Conservation (phyloP, 2,113 vertebrate genomes). For the Lophochroa leadbeateri region DNA sequence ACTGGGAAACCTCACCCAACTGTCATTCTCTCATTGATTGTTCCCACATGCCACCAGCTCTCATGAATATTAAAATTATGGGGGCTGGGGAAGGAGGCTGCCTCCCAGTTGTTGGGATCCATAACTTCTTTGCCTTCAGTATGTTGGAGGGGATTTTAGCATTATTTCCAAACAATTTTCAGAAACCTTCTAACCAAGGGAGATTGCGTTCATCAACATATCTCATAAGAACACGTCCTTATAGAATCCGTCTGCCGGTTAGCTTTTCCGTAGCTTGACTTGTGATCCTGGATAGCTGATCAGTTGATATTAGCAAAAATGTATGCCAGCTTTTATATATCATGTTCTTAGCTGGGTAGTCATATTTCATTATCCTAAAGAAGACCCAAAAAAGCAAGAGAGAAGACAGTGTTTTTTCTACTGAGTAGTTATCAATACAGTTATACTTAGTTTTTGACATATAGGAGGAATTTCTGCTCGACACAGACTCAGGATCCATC, state of each 20-base stretch:
- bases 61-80: slow-evolving; percentile 1
- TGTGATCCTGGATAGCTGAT: background rate
- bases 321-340: background rate
- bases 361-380: background rate
- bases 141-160: background rate
- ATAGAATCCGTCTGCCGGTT: background rate
- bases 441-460: background rate
- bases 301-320: background rate
- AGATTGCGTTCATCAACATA: fast-evolving
- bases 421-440: background rate
- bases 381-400: fast-evolving
- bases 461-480: background rate
- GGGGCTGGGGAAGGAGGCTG: background rate
- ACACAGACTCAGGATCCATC: background rate
- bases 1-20: background rate
- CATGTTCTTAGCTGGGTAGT: background rate
- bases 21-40: slow-evolving; percentile 33
- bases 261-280: background rate
- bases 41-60: slow-evolving; percentile 2
- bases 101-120: background rate
- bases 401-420: background rate
- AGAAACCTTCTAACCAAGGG: background rate
- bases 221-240: fast-evolving
- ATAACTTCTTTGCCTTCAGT: background rate
- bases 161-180: background rate